Evolutionary conservation across 2,888 invertebrate genomes (phyloP).

Genomic region (Pristionchus fissidentatus): DNA sequence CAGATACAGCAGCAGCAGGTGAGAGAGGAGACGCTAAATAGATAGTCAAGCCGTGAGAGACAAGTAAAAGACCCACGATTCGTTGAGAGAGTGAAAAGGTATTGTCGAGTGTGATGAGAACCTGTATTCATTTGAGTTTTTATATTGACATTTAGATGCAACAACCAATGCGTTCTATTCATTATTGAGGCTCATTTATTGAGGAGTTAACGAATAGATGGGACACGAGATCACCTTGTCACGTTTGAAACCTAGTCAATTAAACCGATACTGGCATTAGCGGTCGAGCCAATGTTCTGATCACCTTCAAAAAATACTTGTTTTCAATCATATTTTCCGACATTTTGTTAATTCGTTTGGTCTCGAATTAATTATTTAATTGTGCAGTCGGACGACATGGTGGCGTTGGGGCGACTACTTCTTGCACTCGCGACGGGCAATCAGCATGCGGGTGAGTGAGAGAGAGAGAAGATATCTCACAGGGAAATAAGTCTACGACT

Average conservation of each 20-base stretch:
- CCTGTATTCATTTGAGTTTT: neutral
- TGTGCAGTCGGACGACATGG: constrained; percentile 89
- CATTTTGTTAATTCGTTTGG: neutral
- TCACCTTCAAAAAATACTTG: no score
- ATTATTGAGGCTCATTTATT: no score
- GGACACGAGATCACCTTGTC: no score
- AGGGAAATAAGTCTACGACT: no score
- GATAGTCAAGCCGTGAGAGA: neutral
- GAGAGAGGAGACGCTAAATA: neutral
- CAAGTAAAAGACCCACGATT: neutral
- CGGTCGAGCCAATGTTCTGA: no score
- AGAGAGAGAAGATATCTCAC: no score
- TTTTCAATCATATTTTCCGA: no score
- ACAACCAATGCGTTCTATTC: neutral
- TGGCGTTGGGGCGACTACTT: constrained; percentile 90
- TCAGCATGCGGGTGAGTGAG: constrained; percentile 85
- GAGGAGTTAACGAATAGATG: no score
- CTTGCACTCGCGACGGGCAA: constrained; percentile 94
- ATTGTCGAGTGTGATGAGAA: no score
- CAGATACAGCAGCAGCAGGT: constrained; percentile 56
- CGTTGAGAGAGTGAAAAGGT: neutral
- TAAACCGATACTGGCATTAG: no score
- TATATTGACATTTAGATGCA: neutral
- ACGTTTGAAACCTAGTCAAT: no score
- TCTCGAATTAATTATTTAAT: neutral